Conservation (phyloP, 2,113 vertebrate species). For the Urocitellus parryii region DNA sequence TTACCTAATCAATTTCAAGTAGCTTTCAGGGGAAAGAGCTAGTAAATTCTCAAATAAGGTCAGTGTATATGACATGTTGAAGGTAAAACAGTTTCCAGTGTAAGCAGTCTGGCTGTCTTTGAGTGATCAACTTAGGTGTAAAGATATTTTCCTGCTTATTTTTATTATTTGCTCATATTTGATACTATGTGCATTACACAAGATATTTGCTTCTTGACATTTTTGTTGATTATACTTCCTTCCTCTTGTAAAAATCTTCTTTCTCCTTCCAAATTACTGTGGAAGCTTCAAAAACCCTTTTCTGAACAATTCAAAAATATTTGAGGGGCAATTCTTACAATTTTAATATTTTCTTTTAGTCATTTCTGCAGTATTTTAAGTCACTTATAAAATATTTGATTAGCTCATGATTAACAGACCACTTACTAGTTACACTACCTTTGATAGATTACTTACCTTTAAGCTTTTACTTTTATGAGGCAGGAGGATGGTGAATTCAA, state of each 20-base stretch:
- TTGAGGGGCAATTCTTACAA: not conserved
- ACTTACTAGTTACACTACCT: not conserved
- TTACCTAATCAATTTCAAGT: conserved; percentile 23
- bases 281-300: conserved; percentile 30
- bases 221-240: conserved; percentile 50
- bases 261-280: conserved; percentile 26
- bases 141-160: conserved; percentile 53
- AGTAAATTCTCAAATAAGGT: conserved; percentile 30
- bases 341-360: conserved; percentile 38
- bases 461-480: conserved; percentile 22
- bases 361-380: conserved; percentile 25
- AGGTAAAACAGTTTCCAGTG: conserved; percentile 28
- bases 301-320: conserved; percentile 40
- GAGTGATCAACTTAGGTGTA: not conserved
- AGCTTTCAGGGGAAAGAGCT: conserved; percentile 23
- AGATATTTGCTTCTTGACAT: conserved; percentile 28
- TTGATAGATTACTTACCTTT: not conserved
- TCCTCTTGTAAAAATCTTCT: conserved; percentile 35
- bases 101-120: conserved; percentile 43
- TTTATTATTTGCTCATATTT: conserved; percentile 17
- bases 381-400: conserved; percentile 33
- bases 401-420: not conserved
- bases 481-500: no score
- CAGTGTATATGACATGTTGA: conserved; percentile 27
- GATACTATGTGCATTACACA: not conserved